Base-by-base conservation (phyloP, 2,113 vertebrate species). In the Naja naja region DNA sequence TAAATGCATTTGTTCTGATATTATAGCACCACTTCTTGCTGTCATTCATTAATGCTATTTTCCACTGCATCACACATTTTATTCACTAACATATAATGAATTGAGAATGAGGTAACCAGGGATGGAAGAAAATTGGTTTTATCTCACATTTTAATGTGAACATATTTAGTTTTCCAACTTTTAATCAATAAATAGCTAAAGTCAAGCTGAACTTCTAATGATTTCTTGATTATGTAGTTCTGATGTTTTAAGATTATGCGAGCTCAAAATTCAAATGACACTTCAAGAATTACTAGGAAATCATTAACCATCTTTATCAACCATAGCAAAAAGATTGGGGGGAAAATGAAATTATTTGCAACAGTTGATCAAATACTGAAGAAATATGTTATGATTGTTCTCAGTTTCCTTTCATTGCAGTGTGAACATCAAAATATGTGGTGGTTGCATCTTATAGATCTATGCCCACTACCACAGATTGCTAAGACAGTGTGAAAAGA, bases 41-140 rank as follows among this genome's bases (percentile, higher is more conserved):
- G 30, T 25, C 14, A 91, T 6, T 91, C 0, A 47, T 89, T 74
- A 92, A 88, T 92, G 90, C 25, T 93, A 92, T 89, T 88, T 94
- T 93, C 94, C 88, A 89, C 74, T 94, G 23, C 49, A 93, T 95
- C 92, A 69, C 64, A 87, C 92, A 90, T n/a, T 87, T 88, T 52
- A 89, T 45, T 93, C 60, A 88, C 91, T 95, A 85, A 49, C 85
- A 93, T 88, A 89, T 93, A 56, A 92, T 74, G 55, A 74, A 34
- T 7, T 55, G 54, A 39, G 93, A 94, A 89, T 87, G 86, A 54
- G 90, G 27, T 34, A 25, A 1, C 16, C 90, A 93, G 10, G 10
- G 27, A 30, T 64, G 58, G 10, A 64, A 64, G 58, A 12, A 64
- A 30, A 30, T 64, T 64, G 10, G 58, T 64, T 64, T 64, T 30